A percentile compares a stretch with the other conserved stretches of the same genome.
These are phyloP conservation scores for Rhinichthys osculus DNA, from an alignment of 2,797 vertebrate species.

Conservation along the genomic window DNA sequence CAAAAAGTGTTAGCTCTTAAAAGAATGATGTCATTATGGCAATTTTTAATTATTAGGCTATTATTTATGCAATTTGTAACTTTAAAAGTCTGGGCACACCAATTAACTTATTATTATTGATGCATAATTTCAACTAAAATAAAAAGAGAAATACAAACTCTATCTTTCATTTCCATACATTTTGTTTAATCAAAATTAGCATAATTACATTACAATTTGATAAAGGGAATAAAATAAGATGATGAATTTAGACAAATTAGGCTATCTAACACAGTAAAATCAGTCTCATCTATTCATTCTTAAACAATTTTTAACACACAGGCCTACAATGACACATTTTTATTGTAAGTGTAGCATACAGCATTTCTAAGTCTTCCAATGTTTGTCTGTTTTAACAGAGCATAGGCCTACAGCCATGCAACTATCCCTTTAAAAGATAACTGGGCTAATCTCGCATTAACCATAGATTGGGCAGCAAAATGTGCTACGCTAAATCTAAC, in stretches of 20 bases:
- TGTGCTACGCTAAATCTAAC: background rate
- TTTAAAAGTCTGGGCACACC: background rate
- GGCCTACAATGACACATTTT: background rate
- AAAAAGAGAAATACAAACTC: background rate
- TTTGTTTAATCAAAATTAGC: background rate
- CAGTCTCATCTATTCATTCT: background rate
- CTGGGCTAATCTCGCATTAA: constrained; percentile 74
- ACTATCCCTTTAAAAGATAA: constrained; percentile 62
- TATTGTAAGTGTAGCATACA: no score
- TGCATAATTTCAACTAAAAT: background rate
- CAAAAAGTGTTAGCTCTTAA: background rate
- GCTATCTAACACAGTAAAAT: background rate
- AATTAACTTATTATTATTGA: background rate
- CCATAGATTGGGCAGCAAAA: background rate
- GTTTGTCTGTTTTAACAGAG: background rate
- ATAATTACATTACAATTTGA: background rate
- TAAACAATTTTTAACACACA: background rate
- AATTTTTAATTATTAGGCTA: background rate
- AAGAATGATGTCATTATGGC: background rate
- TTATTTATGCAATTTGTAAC: background rate
- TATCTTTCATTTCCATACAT: background rate
- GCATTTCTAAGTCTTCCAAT: background rate
- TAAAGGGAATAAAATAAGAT: background rate
- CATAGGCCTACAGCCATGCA: background rate
- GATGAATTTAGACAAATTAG: background rate